Base-by-base conservation (phyloP, 2,113 vertebrate species). In the Callaeas wilsoni region DNA sequence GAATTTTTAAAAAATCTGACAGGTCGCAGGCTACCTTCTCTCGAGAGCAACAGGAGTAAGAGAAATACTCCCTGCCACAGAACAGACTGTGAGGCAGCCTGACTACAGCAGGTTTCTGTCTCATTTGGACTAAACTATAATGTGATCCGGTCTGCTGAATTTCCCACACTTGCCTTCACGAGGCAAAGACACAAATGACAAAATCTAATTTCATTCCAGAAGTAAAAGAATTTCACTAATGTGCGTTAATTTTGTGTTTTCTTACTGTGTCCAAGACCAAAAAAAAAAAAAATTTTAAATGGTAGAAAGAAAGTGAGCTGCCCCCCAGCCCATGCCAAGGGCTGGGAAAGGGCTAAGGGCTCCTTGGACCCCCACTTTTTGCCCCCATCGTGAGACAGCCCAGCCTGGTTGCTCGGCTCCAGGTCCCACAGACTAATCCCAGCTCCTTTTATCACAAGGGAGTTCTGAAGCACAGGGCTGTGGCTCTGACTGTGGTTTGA, bases 351-450 rank as follows among this genome's bases (percentile, higher is more conserved):
- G 8, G 27, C 23, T 1, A 0, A 27, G 14, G 20, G 16, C 8
- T 69, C 46, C 37, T 33, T 2, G 3, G 20, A 12, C 13, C 29
- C 30, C 7, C 2, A 1, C 4, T 35, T 87, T 39, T 8, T 1
- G 18, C 13, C 9, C 23, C 13, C 15, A 8, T 6, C 3, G 0
- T 0, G 1, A 68, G 20, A 62, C 4, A 6, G 2, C 13, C 19
- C 64, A 46, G 32, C 8, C 42, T 25, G 15, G 27, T 18, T 22
- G 18, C 69, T 77, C 49, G 7, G 25, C 27, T 50, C 32, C 0
- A 0, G 13, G 20, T 81, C 56, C 39, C 41, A 56, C 35, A 23
- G 4, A 4, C 55, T 25, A 5, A 12, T 22, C 17, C 1, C 44
- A 29, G 33, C 46, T 74, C 41, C 25, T 69, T 83, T 84, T 32